These are phyloP conservation scores for Lemur catta DNA, from an alignment of 2,797 vertebrate genomes.

Conservation along the genomic window DNA sequence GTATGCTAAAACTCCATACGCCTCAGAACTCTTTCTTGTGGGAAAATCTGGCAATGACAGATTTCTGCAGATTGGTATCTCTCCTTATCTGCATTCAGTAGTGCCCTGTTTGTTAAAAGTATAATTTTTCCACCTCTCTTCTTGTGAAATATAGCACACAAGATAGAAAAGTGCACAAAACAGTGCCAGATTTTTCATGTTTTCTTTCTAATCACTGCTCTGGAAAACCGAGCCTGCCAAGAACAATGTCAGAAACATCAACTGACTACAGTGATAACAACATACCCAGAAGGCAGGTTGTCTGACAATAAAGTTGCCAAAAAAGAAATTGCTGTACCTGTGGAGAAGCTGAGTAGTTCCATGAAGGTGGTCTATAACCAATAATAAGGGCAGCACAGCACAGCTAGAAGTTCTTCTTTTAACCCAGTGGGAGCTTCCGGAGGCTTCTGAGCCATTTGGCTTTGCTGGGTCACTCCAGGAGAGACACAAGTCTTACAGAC, in stretches of 20 bases:
- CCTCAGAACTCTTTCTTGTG: neutral
- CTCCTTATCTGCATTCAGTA: neutral
- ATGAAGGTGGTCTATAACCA: conserved; percentile 38
- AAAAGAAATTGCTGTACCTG: conserved; percentile 66
- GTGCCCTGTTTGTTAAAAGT: neutral
- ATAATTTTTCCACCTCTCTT: neutral
- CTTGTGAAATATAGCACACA: conserved; percentile 29
- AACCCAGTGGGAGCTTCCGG: neutral
- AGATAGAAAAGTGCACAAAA: neutral
- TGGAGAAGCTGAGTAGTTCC: conserved; percentile 44
- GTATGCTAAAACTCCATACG: neutral
- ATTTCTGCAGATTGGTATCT: neutral
- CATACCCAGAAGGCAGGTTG: conserved; percentile 66
- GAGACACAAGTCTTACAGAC: neutral
- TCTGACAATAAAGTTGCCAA: conserved; percentile 61
- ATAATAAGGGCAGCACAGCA: conserved; percentile 1
- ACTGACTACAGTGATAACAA: conserved; percentile 55
- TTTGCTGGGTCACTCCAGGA: conserved; percentile 22
- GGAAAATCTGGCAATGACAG: neutral
- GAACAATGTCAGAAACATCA: conserved; percentile 70
- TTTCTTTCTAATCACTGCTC: conserved; percentile 51
- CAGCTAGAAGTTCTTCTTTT: neutral
- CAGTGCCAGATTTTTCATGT: conserved; percentile 44
- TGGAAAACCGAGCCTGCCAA: conserved; percentile 58
- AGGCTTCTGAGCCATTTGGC: conserved; percentile 28